Percentiles rank a stretch among this genome's conserved stretches.
These are phyloP conservation scores for Aphelinus certus DNA, from an alignment of 1,140 invertebrate species.

Conservation along the genomic window DNA sequence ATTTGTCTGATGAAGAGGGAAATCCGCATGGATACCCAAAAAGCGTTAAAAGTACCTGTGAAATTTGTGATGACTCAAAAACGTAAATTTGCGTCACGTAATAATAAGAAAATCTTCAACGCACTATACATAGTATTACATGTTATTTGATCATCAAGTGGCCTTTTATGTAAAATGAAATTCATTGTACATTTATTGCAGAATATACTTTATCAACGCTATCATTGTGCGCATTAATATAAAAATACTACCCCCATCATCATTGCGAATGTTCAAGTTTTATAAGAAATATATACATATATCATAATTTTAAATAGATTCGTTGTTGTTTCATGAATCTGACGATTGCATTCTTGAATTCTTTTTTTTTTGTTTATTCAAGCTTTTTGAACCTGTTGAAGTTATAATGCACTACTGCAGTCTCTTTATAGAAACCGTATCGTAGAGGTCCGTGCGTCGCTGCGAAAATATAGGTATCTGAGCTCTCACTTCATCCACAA, in stretches of 20 bases:
- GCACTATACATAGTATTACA: constrained; percentile 36
- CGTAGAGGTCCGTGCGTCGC: constrained; percentile 83
- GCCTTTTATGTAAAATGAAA: constrained; percentile 57
- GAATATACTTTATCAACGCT: constrained; percentile 44
- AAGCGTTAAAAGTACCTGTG: constrained; percentile 43
- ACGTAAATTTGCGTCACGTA: constrained; percentile 27
- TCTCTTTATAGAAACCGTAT: constrained; percentile 65
- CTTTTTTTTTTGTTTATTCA: constrained; percentile 7
- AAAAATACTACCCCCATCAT: too few species aligned
- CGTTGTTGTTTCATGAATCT: constrained; percentile 3
- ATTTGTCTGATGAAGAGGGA: constrained; percentile 24
- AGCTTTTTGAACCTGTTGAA: background rate
- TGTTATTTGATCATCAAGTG: constrained; percentile 52
- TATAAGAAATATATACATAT: too few species aligned
- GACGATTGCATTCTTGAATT: background rate
- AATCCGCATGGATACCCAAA: constrained; percentile 25
- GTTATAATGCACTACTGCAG: too few species aligned
- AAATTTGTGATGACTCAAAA: constrained; percentile 29
- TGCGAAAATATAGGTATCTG: constrained; percentile 85
- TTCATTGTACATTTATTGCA: constrained; percentile 46
- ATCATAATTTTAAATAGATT: background rate
- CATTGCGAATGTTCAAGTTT: too few species aligned
- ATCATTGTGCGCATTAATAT: background rate
- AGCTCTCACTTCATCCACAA: constrained; percentile 78
- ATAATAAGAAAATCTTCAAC: constrained; percentile 25